Evolutionary conservation across 2,797 vertebrate genomes (phyloP).

Genomic region (Anniella stebbinsi): DNA sequence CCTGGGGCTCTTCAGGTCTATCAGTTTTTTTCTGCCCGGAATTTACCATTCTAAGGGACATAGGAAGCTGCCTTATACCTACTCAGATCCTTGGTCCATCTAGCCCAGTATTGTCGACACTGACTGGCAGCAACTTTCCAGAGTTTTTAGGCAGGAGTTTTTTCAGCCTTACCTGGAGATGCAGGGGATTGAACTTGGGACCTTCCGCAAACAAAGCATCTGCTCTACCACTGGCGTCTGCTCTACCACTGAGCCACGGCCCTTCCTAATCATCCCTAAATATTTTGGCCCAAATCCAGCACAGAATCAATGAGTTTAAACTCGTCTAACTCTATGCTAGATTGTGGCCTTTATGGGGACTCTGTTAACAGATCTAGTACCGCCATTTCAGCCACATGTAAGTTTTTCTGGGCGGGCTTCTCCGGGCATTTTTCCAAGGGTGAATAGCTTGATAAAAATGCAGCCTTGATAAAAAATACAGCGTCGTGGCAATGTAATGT

Average conservation of each 20-base stretch:
- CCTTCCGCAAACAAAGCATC: too few species aligned
- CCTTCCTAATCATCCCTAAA: neutral
- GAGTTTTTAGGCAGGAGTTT: too few species aligned
- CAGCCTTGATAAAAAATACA: neutral
- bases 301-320: neutral
- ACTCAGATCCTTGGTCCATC: too few species aligned
- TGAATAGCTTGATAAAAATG: too few species aligned
- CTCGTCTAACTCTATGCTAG: neutral
- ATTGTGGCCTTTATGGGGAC: too few species aligned
- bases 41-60: neutral
- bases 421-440: neutral
- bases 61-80: too few species aligned
- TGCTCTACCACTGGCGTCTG: too few species aligned
- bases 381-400: neutral
- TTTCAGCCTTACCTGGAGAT: too few species aligned
- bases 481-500: neutral
- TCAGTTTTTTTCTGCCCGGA: neutral
- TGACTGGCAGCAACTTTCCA: too few species aligned
- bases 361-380: neutral
- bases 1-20: neutral
- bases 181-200: too few species aligned
- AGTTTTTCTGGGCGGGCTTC: neutral
- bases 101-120: too few species aligned
- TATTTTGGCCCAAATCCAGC: neutral
- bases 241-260: too few species aligned